Evolutionary conservation across 2,797 vertebrate species (phyloP), one percentile per base, ranked within the genome.

Genomic region (Tympanoctomys barrerae): DNA sequence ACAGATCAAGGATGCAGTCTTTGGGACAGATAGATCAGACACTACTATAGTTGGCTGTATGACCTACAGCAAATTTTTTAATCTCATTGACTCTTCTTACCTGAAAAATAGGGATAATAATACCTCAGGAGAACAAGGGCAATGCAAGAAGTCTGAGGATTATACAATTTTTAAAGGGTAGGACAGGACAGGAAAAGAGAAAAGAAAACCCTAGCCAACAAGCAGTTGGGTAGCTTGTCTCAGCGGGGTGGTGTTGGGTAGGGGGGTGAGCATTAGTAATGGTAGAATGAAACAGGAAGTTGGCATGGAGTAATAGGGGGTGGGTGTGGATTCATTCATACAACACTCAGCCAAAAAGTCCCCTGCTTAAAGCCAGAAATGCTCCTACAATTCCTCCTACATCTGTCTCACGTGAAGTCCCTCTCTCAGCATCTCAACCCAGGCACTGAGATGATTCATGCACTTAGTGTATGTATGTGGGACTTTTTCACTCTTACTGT

Each of bases 301-400:
- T 54, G 36, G 5, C 16, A 11, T 61, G 54, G 73, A 89, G 22
- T 78, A 94, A 46, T 4, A 71, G 22, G 10, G 13, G n/a, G 24
- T 91, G 70, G 31, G 49, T 24, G 24, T 87, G 78, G n/a, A 84
- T n/a, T 94, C 80, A 93, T 87, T 62, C 88, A 88, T 33, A 8
- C 82, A 66, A 68, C 86, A 52, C 10, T 36, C 61, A 77, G 52
- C 36, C 36, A 31, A 70, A 81, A 94, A 89, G 86, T 94, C 79
- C 80, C 46, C 73, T 86, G 36, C 24, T 82, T 28, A 94, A 87
- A 92, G n/a, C 31, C 66, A 84, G 59, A 83, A 93, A 89, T 80
- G 49, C 59, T 89, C 61, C 77, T 71, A 77, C 46, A 64, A 64
- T 57, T 80, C n/a, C 26, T 86, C 36, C 64, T 66, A 66, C 42